Conservation (phyloP, 2,888 invertebrate genomes). For the Machimus atricapillus region DNA sequence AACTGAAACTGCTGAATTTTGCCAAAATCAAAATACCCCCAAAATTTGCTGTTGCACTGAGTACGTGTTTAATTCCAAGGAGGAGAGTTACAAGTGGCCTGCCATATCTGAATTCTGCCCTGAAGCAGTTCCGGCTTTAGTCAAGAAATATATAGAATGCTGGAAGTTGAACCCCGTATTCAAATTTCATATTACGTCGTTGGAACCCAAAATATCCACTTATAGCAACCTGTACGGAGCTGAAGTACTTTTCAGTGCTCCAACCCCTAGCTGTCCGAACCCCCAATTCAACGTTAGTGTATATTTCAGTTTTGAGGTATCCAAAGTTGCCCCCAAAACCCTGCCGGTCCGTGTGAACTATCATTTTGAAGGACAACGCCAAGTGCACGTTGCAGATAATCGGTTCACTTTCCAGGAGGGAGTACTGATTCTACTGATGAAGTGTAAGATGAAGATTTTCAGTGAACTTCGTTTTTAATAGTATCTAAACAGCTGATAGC, state of each 20-base stretch:
- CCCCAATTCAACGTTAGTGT: slow-evolving; percentile 63
- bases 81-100: slow-evolving; percentile 47
- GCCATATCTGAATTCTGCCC: slow-evolving; percentile 51
- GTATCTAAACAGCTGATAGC: too few relatives aligned
- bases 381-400: slow-evolving; percentile 26
- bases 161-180: slow-evolving; percentile 53
- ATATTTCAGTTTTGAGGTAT: slow-evolving; percentile 59
- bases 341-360: slow-evolving; percentile 41
- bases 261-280: slow-evolving; percentile 61
- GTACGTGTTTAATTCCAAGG: neutral
- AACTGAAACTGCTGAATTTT: too few relatives aligned
- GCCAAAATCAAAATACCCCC: neutral
- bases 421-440: slow-evolving; percentile 20
- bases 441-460: slow-evolving; percentile 27
- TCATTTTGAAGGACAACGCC: slow-evolving; percentile 43
- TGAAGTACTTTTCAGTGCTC: slow-evolving; percentile 61
- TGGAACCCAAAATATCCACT: slow-evolving; percentile 50
- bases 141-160: slow-evolving; percentile 49
- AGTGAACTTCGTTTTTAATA: slow-evolving; percentile 30
- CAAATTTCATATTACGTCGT: slow-evolving; percentile 51
- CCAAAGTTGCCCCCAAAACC: slow-evolving; percentile 5
- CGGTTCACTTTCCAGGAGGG: slow-evolving; percentile 33
- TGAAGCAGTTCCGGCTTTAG: slow-evolving; percentile 48
- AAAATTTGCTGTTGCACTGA: neutral
- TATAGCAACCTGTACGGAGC: slow-evolving; percentile 54